phyloP scores from a whole-genome alignment of 2,113 vertebrate genomes.

The Myiopsitta monachus region DNA sequence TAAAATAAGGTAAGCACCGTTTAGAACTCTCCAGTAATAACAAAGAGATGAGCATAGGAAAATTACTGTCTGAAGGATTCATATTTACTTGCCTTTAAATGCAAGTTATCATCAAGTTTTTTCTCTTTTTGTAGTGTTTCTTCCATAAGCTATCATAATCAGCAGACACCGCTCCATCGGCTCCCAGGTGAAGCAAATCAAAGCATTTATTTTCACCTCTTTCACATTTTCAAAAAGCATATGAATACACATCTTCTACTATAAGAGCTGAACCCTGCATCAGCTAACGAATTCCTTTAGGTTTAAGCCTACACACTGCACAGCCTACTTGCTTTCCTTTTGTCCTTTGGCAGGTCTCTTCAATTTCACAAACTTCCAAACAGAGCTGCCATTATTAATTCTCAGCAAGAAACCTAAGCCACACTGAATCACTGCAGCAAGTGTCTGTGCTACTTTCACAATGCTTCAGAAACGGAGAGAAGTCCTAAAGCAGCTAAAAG shows the following conservation, averaged over 20 bases:
- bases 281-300: background rate
- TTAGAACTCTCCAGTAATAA: background rate
- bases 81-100: background rate
- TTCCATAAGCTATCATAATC: background rate
- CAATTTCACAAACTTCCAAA: constrained; percentile 40
- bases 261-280: background rate
- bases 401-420: constrained; percentile 42
- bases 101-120: background rate
- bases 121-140: background rate
- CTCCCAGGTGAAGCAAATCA: background rate
- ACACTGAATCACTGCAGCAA: constrained; percentile 26
- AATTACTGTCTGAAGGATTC: background rate
- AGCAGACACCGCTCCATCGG: background rate
- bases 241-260: background rate
- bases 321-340: background rate
- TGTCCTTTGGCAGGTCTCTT: background rate
- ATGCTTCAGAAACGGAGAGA: background rate
- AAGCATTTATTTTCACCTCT: background rate
- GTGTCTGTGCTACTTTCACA: background rate
- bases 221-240: background rate
- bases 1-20: background rate
- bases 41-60: background rate
- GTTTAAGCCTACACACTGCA: background rate
- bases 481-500: constrained; percentile 17
- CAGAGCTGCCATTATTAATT: constrained; percentile 38